These are phyloP conservation scores for Anthophora plumipes DNA, from an alignment of 2,888 invertebrate species.

Conservation along the genomic window DNA sequence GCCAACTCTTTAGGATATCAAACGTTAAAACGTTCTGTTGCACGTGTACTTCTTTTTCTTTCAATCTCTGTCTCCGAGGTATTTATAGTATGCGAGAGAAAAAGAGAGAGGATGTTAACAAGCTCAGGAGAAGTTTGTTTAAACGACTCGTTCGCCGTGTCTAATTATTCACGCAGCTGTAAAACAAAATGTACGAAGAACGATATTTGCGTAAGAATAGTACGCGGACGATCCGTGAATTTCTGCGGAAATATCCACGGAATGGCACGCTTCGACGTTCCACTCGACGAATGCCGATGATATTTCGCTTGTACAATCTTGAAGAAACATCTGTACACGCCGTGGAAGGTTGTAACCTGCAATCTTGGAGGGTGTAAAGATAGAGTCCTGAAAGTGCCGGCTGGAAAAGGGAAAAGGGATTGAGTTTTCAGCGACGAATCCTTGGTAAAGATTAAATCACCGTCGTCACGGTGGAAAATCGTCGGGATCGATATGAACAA, in stretches of 20 bases:
- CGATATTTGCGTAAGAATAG: slow-evolving; percentile 33
- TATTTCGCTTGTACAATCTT: slow-evolving; percentile 23
- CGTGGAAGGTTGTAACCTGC: not conserved
- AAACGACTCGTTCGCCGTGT: not conserved
- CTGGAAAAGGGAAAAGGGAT: not conserved
- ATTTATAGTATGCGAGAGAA: not conserved
- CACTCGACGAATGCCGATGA: slow-evolving; percentile 25
- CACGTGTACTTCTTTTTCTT: not conserved
- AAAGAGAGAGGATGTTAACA: not conserved
- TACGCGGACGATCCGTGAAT: slow-evolving; percentile 16
- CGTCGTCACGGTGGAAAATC: not conserved
- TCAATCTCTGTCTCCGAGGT: too few relatives aligned
- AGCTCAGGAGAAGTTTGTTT: not conserved
- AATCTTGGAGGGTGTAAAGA: not conserved
- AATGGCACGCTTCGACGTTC: slow-evolving; percentile 22
- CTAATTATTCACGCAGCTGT: slow-evolving; percentile 7
- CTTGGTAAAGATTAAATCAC: not conserved
- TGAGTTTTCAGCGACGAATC: slow-evolving; percentile 22
- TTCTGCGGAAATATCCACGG: slow-evolving; percentile 24
- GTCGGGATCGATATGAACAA: not conserved
- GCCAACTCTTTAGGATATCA: too few relatives aligned
- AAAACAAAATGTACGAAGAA: slow-evolving; percentile 5
- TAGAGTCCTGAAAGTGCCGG: not conserved
- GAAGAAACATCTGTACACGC: not conserved
- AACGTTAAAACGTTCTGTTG: not conserved